These are phyloP conservation scores for Solenopsis fugax DNA, from an alignment of 1,140 invertebrate species.

Conservation along the genomic window DNA sequence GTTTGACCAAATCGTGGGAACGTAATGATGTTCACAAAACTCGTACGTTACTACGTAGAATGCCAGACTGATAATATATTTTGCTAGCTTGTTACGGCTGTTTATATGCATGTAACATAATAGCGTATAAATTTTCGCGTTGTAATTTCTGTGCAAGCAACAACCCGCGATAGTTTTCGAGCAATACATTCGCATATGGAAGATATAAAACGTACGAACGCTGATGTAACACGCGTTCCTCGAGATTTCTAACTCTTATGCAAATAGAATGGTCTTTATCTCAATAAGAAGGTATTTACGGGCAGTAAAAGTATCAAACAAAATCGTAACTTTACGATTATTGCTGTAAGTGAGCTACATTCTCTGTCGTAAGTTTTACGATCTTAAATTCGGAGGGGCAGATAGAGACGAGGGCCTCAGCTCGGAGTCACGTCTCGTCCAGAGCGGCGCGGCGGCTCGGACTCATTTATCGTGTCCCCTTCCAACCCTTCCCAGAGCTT, in stretches of 20 bases:
- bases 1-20: slow-evolving; percentile 71
- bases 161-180: neutral
- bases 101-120: slow-evolving; percentile 14
- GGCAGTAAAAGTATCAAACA: neutral
- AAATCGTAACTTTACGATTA: slow-evolving; percentile 17
- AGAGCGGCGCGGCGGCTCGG: slow-evolving; percentile 69
- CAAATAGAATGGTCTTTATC: slow-evolving; percentile 13
- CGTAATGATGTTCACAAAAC: slow-evolving; percentile 4
- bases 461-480: slow-evolving; percentile 76
- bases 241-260: neutral
- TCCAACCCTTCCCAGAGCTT: slow-evolving; percentile 61
- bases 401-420: slow-evolving; percentile 39
- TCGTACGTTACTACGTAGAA: neutral
- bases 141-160: slow-evolving; percentile 11
- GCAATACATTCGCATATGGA: neutral
- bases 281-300: neutral
- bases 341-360: neutral
- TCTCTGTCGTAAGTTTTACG: neutral
- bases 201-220: neutral
- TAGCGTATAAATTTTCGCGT: slow-evolving; percentile 40
- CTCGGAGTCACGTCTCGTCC: slow-evolving; percentile 66
- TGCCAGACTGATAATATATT: slow-evolving; percentile 31
- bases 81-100: slow-evolving; percentile 5
- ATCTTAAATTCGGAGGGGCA: slow-evolving; percentile 36
- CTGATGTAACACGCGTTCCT: slow-evolving; percentile 1